Evolutionary conservation across 1,140 invertebrate genomes (phyloP).

Genomic region (Brachionus calyciflorus): DNA sequence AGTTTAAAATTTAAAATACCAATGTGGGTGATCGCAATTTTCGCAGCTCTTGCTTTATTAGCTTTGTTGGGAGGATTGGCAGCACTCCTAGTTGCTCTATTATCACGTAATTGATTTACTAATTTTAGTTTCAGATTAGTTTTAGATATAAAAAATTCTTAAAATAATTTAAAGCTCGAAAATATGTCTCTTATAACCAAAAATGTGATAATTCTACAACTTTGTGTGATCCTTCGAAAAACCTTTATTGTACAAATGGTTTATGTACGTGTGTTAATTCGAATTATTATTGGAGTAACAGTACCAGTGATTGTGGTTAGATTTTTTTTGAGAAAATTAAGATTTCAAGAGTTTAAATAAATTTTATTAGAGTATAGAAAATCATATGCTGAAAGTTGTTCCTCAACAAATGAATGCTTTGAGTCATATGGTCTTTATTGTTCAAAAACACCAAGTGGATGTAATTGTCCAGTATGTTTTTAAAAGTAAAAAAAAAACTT

Average conservation of each 20-base stretch:
- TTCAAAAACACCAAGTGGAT: background rate
- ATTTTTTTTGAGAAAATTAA: no score
- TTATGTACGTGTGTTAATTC: background rate
- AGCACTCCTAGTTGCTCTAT: background rate
- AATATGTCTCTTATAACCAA: slow-evolving; percentile 5
- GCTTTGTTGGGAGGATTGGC: background rate
- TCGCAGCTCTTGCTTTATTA: background rate
- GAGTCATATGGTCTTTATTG: background rate
- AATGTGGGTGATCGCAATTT: background rate
- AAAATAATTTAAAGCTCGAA: background rate
- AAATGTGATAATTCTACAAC: background rate
- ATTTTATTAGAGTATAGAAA: slow-evolving; percentile 23
- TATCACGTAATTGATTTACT: slow-evolving; percentile 1
- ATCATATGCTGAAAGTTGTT: background rate
- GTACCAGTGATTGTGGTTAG: background rate
- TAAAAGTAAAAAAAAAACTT: background rate
- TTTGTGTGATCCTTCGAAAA: slow-evolving; percentile 6
- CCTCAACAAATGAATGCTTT: slow-evolving; percentile 5
- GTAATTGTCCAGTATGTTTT: background rate
- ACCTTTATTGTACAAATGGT: background rate
- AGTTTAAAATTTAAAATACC: slow-evolving; percentile 12
- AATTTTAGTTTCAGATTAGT: background rate
- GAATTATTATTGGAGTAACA: background rate
- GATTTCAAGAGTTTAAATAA: no score
- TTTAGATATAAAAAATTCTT: no score